Evolutionary conservation across 1,140 invertebrate genomes (phyloP), one percentile per base, ranked within the genome.

Genomic region (Sitodiplosis mosellana): DNA sequence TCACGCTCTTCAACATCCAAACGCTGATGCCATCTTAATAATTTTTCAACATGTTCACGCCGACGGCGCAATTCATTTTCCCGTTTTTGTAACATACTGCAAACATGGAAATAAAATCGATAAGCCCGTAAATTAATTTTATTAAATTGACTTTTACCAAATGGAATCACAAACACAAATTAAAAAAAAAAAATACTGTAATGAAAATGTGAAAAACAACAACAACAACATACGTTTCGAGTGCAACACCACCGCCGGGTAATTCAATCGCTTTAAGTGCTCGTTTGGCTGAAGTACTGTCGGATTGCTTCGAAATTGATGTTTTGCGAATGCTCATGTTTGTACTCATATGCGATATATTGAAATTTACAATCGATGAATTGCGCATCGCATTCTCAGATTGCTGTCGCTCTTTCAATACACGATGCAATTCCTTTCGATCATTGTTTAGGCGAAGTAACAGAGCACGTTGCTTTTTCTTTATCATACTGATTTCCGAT

Each of bases 381-480:
- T 27, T 27, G 3, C 10, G 3, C 10, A 10, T 10, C 27, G 27
- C 3, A 27, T 27, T 10, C 27, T 5, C n/a, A 10, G 34, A 5
- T 18, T 40, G 37, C 14, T 40, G 37, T 4, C 14, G 37, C 37
- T 40, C 17, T n/a, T 40, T 40, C 12, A 40, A 12, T 5, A n/a
- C 14, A 14, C 17, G 37, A 40, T 20, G 22, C 12, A 41, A 33
- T 45, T 53, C 50, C 38, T 51, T 48, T 1, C 54, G 48, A 44
- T 56, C 53, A 7, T 53, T 53, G 44, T 54, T 53, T 48, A 56
- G 49, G 50, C 51, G 51, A 15, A 56, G 6, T 8, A 56, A 36
- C 36, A 56, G 50, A 10, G 48, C 55, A 38, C 55, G 50, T 48
- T 56, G 55, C 40, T 56, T 54, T 40, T 54, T 56, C 33, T 52